Conservation (phyloP, 2,888 invertebrate genomes). For the Masnerella sp. region DNA sequence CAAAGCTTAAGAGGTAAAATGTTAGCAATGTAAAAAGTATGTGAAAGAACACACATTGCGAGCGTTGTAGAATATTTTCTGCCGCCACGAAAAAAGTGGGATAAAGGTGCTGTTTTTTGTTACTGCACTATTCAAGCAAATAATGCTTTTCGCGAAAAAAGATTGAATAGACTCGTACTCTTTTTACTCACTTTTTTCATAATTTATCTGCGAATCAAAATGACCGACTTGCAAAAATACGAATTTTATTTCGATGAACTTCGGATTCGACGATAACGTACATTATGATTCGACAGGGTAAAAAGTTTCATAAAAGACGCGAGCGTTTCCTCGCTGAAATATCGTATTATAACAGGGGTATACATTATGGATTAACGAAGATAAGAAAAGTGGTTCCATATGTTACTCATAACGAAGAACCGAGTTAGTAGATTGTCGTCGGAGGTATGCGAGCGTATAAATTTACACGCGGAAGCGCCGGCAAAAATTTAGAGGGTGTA, state of each 20-base stretch:
- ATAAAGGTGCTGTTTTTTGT: too few species aligned
- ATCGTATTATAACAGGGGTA: constrained; percentile 27
- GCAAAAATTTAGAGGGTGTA: constrained; percentile 27
- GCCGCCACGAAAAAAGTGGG: too few species aligned
- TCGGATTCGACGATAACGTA: background rate
- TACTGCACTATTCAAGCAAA: too few species aligned
- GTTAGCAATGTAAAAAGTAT: background rate
- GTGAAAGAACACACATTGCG: too few species aligned
- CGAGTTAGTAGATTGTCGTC: constrained; percentile 35
- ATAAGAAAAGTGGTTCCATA: constrained; percentile 43
- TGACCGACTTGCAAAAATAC: background rate
- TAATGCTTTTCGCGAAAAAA: too few species aligned
- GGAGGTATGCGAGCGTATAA: constrained; percentile 48
- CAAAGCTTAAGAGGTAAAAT: background rate
- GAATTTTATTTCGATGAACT: background rate
- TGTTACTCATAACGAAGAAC: constrained; percentile 47
- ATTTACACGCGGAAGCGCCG: constrained; percentile 29
- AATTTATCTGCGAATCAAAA: too few species aligned
- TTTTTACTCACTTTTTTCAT: too few species aligned
- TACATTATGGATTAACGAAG: constrained; percentile 35
- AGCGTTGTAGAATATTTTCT: too few species aligned
- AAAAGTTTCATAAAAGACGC: constrained; percentile 20
- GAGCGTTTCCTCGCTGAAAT: constrained; percentile 14
- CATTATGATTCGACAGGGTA: constrained; percentile 10
- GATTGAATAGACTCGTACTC: too few species aligned